These are phyloP conservation scores for Scaptomyza montana DNA, from an alignment of 1,140 invertebrate genomes.

Conservation along the genomic window DNA sequence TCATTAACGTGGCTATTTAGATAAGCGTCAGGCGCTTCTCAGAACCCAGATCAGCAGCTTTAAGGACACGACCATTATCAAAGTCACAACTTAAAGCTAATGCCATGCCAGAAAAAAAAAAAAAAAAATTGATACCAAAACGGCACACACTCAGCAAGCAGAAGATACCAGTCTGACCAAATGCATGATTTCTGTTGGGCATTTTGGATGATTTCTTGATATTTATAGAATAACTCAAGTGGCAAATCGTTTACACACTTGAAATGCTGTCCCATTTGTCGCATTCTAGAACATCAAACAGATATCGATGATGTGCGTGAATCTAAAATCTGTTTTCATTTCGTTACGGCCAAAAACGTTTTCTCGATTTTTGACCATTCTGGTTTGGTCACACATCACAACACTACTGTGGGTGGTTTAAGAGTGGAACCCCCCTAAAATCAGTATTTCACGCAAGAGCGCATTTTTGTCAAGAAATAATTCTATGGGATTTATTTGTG, in stretches of 20 bases:
- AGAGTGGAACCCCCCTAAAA: conserved; percentile 61
- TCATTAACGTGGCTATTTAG: conserved; percentile 81
- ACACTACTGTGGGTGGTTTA: conserved; percentile 11
- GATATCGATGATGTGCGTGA: conserved; percentile 31
- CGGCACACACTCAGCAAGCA: conserved; percentile 5
- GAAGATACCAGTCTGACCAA: neutral
- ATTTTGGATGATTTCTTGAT: conserved; percentile 73
- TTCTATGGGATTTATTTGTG: conserved; percentile 80
- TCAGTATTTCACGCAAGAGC: conserved; percentile 80
- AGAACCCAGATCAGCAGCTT: conserved; percentile 25
- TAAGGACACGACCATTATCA: conserved; percentile 34
- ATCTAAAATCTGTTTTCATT: conserved; percentile 57
- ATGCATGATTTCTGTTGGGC: conserved; percentile 37
- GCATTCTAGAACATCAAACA: conserved; percentile 60
- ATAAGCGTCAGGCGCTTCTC: conserved; percentile 63
- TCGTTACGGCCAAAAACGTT: conserved; percentile 62
- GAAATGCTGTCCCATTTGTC: conserved; percentile 73
- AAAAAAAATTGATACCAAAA: conserved; percentile 2
- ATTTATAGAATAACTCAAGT: conserved; percentile 81
- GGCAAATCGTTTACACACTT: conserved; percentile 83
- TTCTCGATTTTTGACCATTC: conserved; percentile 74
- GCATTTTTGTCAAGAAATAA: conserved; percentile 81
- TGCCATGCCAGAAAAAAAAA: neutral
- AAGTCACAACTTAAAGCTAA: conserved; percentile 63
- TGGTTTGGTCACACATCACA: conserved; percentile 53